Percentiles rank a stretch among this genome's conserved stretches.
These are phyloP conservation scores for Drosophila pectinifera DNA, from an alignment of 1,140 invertebrate genomes.

Conservation along the genomic window DNA sequence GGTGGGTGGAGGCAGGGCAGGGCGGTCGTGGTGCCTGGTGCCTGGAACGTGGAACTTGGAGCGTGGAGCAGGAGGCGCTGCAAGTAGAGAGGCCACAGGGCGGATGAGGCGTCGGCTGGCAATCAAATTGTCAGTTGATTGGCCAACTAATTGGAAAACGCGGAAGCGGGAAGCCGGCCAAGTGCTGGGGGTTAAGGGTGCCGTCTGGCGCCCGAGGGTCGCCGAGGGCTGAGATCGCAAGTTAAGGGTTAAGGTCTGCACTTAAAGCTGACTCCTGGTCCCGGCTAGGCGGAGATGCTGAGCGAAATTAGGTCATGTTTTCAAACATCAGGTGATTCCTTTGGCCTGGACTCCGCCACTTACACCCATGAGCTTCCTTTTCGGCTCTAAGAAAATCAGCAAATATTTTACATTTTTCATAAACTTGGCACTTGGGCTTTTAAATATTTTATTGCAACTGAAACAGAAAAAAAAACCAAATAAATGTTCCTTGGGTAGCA, in stretches of 20 bases:
- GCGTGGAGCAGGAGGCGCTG: conserved; percentile 14
- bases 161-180: conserved; percentile 54
- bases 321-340: no score
- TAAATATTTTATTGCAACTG: background rate
- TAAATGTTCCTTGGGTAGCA: background rate
- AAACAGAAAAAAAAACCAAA: background rate
- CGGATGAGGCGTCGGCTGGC: conserved; percentile 3
- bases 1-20: background rate
- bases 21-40: background rate
- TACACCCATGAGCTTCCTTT: background rate
- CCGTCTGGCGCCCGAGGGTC: background rate
- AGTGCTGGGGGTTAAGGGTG: conserved; percentile 41
- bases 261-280: conserved; percentile 25
- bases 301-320: conserved; percentile 66
- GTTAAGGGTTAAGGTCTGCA: conserved; percentile 14
- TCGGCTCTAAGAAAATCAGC: background rate
- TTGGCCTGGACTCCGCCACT: background rate
- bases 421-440: background rate
- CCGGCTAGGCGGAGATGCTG: conserved; percentile 41
- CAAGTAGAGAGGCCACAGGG: background rate
- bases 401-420: background rate
- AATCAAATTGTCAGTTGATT: conserved; percentile 35
- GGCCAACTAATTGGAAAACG: conserved; percentile 43
- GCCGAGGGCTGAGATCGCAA: conserved; percentile 4
- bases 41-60: background rate